Evolutionary conservation across 2,888 invertebrate genomes (phyloP).

Genomic region (Carcina quercana): DNA sequence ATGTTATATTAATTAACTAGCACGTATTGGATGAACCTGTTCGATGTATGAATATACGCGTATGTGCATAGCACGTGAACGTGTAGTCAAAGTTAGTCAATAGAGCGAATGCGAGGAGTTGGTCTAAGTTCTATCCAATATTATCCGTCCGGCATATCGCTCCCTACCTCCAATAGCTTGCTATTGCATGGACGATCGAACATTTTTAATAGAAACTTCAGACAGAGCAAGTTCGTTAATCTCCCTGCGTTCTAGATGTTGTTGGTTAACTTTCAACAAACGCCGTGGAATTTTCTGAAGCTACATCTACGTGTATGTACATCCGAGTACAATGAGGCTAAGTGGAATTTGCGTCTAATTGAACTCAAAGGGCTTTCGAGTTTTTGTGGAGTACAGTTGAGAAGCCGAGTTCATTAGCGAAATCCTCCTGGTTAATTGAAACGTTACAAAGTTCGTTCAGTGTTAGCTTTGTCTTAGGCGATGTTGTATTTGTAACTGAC

Average conservation of each 20-base stretch:
- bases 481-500: too few relatives aligned
- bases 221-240: slow-evolving; percentile 17
- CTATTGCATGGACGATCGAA: slow-evolving; percentile 18
- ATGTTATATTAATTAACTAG: too few relatives aligned
- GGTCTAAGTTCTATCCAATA: slow-evolving; percentile 15
- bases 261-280: slow-evolving; percentile 5
- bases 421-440: slow-evolving; percentile 52
- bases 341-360: slow-evolving; percentile 27
- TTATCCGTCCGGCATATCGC: too few relatives aligned
- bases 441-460: slow-evolving; percentile 37
- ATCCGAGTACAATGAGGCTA: slow-evolving; percentile 11
- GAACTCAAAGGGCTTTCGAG: slow-evolving; percentile 32
- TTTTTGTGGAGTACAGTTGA: slow-evolving; percentile 39
- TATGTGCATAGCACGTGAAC: background rate
- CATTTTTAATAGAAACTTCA: slow-evolving; percentile 32
- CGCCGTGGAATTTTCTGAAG: background rate
- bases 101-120: slow-evolving; percentile 12
- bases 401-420: slow-evolving; percentile 42
- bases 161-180: slow-evolving; percentile 7
- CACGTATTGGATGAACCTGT: too few relatives aligned
- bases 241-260: slow-evolving; percentile 14
- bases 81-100: slow-evolving; percentile 17
- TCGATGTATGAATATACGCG: background rate
- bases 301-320: slow-evolving; percentile 9
- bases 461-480: too few relatives aligned